Conservation (phyloP, 1,140 invertebrate species). For the Zaprionus ghesquierei region DNA sequence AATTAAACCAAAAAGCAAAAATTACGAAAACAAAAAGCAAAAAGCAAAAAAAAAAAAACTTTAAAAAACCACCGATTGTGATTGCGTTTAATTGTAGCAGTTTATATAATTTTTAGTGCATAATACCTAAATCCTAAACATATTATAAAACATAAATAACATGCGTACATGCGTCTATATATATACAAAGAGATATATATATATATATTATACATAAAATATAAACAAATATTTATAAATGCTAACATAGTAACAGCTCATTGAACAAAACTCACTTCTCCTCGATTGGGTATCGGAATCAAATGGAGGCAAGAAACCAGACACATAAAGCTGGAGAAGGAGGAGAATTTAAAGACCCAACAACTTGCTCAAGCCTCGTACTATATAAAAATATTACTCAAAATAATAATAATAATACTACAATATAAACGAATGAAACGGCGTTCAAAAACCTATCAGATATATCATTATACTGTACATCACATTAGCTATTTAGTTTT, state of each 20-base stretch:
- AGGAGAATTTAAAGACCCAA: constrained; percentile 5
- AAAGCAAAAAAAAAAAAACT: constrained; percentile 64
- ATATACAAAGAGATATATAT: constrained; percentile 34
- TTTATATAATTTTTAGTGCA: constrained; percentile 80
- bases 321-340: background rate
- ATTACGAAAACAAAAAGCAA: constrained; percentile 36
- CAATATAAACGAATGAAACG: constrained; percentile 14
- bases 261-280: constrained; percentile 27
- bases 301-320: constrained; percentile 17
- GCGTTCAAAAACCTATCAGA: constrained; percentile 12
- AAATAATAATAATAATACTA: constrained; percentile 6
- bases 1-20: constrained; percentile 64
- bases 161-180: background rate
- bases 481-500: constrained; percentile 45
- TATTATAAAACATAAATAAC: constrained; percentile 32
- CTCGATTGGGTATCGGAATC: background rate
- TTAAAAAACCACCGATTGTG: constrained; percentile 82
- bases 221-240: constrained; percentile 49
- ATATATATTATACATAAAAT: constrained; percentile 23
- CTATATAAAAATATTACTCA: constrained; percentile 12
- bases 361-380: constrained; percentile 38
- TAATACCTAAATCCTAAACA: constrained; percentile 54
- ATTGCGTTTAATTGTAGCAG: constrained; percentile 82
- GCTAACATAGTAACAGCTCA: constrained; percentile 32
- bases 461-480: constrained; percentile 16